Base-by-base conservation (phyloP, 2,888 invertebrate genomes). In the Papilio demoleus region DNA sequence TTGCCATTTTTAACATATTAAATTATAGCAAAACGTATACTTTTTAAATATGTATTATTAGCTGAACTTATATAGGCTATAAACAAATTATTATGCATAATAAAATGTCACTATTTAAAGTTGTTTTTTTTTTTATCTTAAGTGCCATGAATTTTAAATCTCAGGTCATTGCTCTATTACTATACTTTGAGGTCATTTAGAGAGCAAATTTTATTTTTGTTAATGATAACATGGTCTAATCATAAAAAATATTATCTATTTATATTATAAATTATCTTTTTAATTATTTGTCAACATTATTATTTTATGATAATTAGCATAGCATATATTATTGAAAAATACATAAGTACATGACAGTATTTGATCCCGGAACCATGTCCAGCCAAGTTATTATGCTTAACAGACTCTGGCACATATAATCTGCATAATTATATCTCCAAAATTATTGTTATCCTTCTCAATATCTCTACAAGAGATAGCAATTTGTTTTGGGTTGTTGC, bases 121-220 rank as follows among this genome's bases (percentile, higher is more conserved):
- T 56, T 56, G 34, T 38, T 50, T 50, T 12, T 64, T 17, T 45
- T 12, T 40, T 31, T 4, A 31, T 31, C 31, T 31, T 31, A 31
- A 31, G 6, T 9, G 19, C 40, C 40, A 38, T 56, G 19, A 65
- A 65, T 59, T 65, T 65, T 45, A 45, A 58, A 45, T n/a, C 17
- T 53, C 36, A 65, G 62, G 61, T 62, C 69, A 65, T 56, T 70
- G 65, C 56, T 62, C 65, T 65, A 19, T 70, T 65, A 70, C 66
- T 65, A 19, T 12, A n/a, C 6, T 62, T 70, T 62, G 47, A 66
- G 65, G 65, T 70, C 62, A 70, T 56, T 56, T 65, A 27, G 47
- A 62, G 69, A 56, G 66, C 36, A 66, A 56, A 47, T 45, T 34
- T 69, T 65, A 34, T 63, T 50, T 31, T 47, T 11, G 12, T n/a